Base-by-base conservation (phyloP, 2,113 vertebrate genomes). In the Haemorhous mexicanus region DNA sequence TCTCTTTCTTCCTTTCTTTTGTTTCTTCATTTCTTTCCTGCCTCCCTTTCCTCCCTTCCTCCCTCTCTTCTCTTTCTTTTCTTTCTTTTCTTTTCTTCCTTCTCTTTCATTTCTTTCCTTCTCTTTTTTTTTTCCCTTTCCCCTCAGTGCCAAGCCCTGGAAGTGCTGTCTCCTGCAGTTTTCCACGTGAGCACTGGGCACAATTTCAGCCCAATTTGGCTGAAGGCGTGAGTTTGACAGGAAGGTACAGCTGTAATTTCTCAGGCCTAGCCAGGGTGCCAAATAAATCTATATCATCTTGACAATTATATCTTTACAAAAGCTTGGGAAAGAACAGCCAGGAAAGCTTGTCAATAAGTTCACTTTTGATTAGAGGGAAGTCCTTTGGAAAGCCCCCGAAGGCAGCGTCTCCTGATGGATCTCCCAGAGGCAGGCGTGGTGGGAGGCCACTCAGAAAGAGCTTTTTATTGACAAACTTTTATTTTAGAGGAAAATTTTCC, bases 271-370 rank as follows among this genome's bases (percentile, higher is more conserved):
- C 84, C 77, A 27, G 72, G 87, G 77, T n/a, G 89, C 78, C 94
- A 74, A 58, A 94, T 94, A 92, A 94, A 93, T 96, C 94, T 17
- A 76, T 90, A 80, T 52, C 87, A 81, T 59, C 92, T 68, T 82
- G 94, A 89, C 91, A 95, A 94, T 95, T 89, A 88, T 26, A 92
- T 95, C 93, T 83, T 95, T 81, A 72, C 82, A 89, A 80, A 84
- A 87, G 84, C 83, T 82, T 55, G 85, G 83, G 64, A 62, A 82
- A 79, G 72, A 87, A 26, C 58, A 91, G 89, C 58, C 74, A 26
- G 52, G 81, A 59, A 78, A 32, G 66, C 39, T 74, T 61, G 82
- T 85, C 89, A 74, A 74, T 80, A 85, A 73, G n/a, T 67, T 59
- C 81, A 35, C n/a, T 53, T 67, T 79, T 73, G 27, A 35, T 85